Conservation (phyloP, 2,113 vertebrate species). For the Xerus inauris region DNA sequence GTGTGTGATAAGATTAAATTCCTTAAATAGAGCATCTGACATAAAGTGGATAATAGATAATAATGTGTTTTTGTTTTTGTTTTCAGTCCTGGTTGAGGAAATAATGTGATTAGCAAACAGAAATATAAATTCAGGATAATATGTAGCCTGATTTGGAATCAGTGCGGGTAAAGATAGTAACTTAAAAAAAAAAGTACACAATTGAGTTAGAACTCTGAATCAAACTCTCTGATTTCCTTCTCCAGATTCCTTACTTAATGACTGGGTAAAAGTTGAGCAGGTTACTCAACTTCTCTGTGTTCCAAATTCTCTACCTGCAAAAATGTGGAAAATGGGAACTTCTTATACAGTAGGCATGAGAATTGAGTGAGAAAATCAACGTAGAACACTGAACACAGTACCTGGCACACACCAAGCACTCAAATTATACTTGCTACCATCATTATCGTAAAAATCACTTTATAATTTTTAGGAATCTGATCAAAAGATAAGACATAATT, state of each 20-base stretch:
- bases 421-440: background rate
- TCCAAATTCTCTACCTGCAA: background rate
- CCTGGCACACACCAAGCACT: background rate
- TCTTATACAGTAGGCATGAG: background rate
- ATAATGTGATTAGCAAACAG: background rate
- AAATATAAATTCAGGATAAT: background rate
- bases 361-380: background rate
- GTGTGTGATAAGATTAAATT: background rate
- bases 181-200: background rate
- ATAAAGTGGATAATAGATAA: background rate
- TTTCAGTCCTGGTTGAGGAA: background rate
- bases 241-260: background rate
- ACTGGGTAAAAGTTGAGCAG: background rate
- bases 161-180: background rate
- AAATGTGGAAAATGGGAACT: background rate
- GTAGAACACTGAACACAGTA: background rate
- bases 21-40: background rate
- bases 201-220: background rate
- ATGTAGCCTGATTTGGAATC: background rate
- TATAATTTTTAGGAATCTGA: background rate
- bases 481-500: background rate
- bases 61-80: background rate
- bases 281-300: background rate
- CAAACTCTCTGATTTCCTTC: background rate
- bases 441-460: background rate